Evolutionary conservation across 2,888 invertebrate genomes (phyloP).

Genomic region (Pinctada fucata): DNA sequence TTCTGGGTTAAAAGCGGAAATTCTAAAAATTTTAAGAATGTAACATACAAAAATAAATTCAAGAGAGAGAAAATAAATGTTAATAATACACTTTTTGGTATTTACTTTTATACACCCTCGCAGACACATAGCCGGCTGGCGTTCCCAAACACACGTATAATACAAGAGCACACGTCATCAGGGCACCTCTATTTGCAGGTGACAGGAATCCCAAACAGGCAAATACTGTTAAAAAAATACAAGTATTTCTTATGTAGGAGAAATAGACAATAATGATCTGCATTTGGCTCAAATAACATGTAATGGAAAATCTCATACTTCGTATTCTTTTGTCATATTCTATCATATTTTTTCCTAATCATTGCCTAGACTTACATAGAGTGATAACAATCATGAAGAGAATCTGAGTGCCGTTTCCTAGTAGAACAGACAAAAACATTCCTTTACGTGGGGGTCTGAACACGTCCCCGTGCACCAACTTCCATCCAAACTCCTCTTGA

Average conservation of each 20-base stretch:
- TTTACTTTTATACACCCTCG: slow-evolving; percentile 95
- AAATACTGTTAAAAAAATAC: slow-evolving; percentile 83
- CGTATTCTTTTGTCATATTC: too few species aligned
- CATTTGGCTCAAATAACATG: too few species aligned
- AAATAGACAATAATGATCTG: too few species aligned
- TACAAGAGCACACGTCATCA: slow-evolving; percentile 98
- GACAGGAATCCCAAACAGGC: slow-evolving; percentile 99
- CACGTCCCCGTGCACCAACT: slow-evolving; percentile 83
- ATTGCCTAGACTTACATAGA: slow-evolving; percentile 80
- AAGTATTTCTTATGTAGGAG: too few species aligned
- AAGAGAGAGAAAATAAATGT: too few species aligned
- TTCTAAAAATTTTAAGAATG: too few species aligned
- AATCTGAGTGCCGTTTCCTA: slow-evolving; percentile 98
- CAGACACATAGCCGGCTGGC: slow-evolving; percentile 97
- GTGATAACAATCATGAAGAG: slow-evolving; percentile 97
- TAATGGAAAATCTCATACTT: too few species aligned
- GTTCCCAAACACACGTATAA: slow-evolving; percentile 97
- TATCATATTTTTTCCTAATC: too few species aligned
- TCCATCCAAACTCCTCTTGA: slow-evolving; percentile 90
- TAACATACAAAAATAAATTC: too few species aligned
- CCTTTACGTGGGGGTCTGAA: slow-evolving; percentile 88
- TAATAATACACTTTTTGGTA: background rate
- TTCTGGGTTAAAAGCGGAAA: too few species aligned
- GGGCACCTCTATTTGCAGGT: slow-evolving; percentile 97
- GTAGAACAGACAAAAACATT: slow-evolving; percentile 95